Percentiles rank a stretch among this genome's conserved stretches.
Conservation (phyloP, 1,140 invertebrate genomes). For the Centruroides sculpturatus region DNA sequence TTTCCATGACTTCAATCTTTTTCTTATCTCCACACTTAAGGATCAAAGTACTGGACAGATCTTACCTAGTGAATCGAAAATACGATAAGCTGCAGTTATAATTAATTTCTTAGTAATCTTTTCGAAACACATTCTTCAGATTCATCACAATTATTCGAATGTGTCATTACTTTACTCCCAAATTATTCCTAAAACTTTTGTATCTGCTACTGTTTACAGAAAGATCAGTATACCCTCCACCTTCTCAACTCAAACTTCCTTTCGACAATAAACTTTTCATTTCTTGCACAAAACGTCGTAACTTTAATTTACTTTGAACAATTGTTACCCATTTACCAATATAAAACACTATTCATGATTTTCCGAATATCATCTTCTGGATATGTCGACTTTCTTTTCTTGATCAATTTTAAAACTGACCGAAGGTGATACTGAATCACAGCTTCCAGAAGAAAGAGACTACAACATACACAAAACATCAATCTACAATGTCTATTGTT, state of each 20-base stretch:
- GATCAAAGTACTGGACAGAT: background rate
- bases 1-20: too few species aligned
- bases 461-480: too few species aligned
- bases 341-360: background rate
- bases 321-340: background rate
- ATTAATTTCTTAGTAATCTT: slow-evolving; percentile 4
- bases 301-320: background rate
- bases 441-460: too few species aligned
- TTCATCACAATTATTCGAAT: slow-evolving; percentile 1
- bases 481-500: too few species aligned
- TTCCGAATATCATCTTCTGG: background rate
- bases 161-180: slow-evolving; percentile 1
- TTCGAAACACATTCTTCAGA: background rate
- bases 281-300: background rate
- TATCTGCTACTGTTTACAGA: background rate
- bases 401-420: too few species aligned
- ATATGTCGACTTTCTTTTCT: background rate
- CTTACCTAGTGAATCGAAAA: slow-evolving; percentile 11
- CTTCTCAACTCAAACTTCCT: background rate
- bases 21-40: background rate
- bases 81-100: background rate
- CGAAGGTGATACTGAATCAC: too few species aligned
- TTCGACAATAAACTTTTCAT: background rate
- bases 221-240: background rate
- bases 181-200: slow-evolving; percentile 2